Evolutionary conservation across 1,140 invertebrate genomes (phyloP).

Genomic region (Penaeus chinensis): DNA sequence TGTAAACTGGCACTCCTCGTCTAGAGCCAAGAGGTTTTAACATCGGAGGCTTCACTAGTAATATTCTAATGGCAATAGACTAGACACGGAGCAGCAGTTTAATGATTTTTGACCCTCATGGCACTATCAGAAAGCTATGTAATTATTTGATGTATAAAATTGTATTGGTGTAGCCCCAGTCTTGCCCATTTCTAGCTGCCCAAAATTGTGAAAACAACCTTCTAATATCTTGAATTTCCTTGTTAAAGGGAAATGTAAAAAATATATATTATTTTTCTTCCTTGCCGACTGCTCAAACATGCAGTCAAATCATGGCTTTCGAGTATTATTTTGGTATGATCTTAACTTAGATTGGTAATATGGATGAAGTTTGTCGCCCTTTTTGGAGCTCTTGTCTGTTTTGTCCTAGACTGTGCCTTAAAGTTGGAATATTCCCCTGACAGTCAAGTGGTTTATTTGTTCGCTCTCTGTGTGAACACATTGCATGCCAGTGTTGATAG

Average conservation of each 20-base stretch:
- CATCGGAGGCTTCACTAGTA: no score
- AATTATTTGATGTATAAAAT: constrained; percentile 32
- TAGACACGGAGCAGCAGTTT: not conserved
- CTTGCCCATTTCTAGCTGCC: constrained; percentile 46
- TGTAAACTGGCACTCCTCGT: no score
- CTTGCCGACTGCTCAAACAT: constrained; percentile 18
- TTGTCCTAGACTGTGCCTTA: constrained; percentile 62
- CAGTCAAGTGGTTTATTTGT: constrained; percentile 56
- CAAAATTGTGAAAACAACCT: constrained; percentile 25
- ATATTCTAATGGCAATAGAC: no score
- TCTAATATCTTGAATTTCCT: constrained; percentile 28
- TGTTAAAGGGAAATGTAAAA: constrained; percentile 8
- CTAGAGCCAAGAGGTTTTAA: no score
- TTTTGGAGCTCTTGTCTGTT: constrained; percentile 35
- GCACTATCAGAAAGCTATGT: constrained; percentile 4
- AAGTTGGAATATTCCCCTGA: constrained; percentile 49
- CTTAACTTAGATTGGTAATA: constrained; percentile 33
- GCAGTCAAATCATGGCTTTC: constrained; percentile 18
- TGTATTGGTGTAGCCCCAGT: constrained; percentile 40
- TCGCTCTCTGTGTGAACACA: constrained; percentile 49
- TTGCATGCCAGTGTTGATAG: constrained; percentile 58
- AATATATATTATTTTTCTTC: constrained; percentile 20
- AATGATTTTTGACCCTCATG: constrained; percentile 4
- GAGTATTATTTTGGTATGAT: constrained; percentile 35
- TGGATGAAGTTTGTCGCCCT: constrained; percentile 46